phyloP scores from a whole-genome alignment of 2,797 vertebrate genomes.

The Prunella strophiata region DNA sequence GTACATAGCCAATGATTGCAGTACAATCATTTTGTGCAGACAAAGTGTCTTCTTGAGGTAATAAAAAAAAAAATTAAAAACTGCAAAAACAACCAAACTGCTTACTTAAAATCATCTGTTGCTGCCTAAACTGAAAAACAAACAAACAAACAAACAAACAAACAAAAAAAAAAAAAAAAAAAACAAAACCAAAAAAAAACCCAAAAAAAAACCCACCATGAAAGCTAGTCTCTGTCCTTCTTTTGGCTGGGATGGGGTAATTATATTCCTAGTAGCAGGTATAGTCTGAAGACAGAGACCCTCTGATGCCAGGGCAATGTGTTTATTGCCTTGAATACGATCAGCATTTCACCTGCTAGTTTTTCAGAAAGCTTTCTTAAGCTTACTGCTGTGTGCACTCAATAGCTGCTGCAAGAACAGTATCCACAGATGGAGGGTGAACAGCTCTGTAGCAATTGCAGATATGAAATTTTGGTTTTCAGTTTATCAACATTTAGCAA shows the following conservation, averaged over 20 bases:
- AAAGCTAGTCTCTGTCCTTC: not conserved
- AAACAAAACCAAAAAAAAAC: too few relatives aligned
- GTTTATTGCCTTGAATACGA: not conserved
- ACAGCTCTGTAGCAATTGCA: not conserved
- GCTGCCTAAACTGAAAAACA: not conserved
- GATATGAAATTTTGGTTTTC: not conserved
- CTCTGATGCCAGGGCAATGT: not conserved
- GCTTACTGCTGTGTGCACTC: not conserved
- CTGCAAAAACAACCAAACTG: not conserved
- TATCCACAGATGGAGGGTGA: not conserved
- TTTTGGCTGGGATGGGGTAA: not conserved
- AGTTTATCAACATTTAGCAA: constrained; percentile 4
- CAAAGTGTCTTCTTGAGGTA: not conserved
- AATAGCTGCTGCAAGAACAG: not conserved
- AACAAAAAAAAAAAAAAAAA: too few relatives aligned
- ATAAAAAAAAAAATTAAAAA: not conserved
- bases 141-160: too few relatives aligned
- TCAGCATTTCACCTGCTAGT: not conserved
- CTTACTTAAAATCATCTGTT: not conserved
- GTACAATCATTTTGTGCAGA: not conserved
- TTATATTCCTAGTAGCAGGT: not conserved
- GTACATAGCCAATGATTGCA: not conserved
- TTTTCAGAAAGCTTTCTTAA: not conserved
- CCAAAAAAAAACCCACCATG: accelerated
- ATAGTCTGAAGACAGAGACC: not conserved